phyloP scores from a whole-genome alignment of 2,888 invertebrate genomes.

The Liopterus haemorrhoidalis region DNA sequence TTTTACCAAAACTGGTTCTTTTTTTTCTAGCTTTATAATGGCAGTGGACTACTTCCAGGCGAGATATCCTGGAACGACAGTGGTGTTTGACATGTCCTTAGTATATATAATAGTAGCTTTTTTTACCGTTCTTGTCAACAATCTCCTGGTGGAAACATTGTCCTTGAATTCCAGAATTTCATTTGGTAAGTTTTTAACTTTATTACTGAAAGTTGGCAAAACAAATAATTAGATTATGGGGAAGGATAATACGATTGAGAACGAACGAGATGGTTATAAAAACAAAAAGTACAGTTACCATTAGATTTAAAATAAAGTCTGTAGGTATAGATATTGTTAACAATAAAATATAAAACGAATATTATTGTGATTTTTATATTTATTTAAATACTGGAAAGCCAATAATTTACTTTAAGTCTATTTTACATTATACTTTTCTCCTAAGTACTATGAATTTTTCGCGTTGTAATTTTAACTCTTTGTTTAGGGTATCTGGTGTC shows the following conservation, averaged over 20 bases:
- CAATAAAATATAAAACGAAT: too few relatives aligned
- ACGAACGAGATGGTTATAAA: too few relatives aligned
- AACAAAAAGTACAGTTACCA: too few relatives aligned
- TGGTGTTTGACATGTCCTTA: slow-evolving; percentile 88
- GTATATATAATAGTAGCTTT: slow-evolving; percentile 89
- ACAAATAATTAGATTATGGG: too few relatives aligned
- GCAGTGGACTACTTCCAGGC: slow-evolving; percentile 89
- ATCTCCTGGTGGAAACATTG: slow-evolving; percentile 74
- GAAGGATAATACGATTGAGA: too few relatives aligned
- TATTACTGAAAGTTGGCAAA: too few relatives aligned
- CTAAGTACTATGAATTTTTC: background rate
- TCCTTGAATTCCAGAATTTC: slow-evolving; percentile 78
- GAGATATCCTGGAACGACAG: slow-evolving; percentile 75
- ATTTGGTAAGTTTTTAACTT: slow-evolving; percentile 68
- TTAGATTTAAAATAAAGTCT: too few relatives aligned
- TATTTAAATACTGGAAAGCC: too few relatives aligned
- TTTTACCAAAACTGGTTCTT: slow-evolving; percentile 8
- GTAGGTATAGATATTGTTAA: too few relatives aligned
- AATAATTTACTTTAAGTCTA: slow-evolving; percentile 2
- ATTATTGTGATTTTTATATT: too few relatives aligned
- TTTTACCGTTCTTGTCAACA: slow-evolving; percentile 78
- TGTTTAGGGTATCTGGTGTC: slow-evolving; percentile 72
- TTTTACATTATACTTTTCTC: background rate
- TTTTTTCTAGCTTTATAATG: slow-evolving; percentile 72
- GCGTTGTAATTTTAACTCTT: slow-evolving; percentile 10